These are phyloP conservation scores for Ctenosaura bakeri DNA, from an alignment of 2,797 vertebrate species.

Conservation along the genomic window DNA sequence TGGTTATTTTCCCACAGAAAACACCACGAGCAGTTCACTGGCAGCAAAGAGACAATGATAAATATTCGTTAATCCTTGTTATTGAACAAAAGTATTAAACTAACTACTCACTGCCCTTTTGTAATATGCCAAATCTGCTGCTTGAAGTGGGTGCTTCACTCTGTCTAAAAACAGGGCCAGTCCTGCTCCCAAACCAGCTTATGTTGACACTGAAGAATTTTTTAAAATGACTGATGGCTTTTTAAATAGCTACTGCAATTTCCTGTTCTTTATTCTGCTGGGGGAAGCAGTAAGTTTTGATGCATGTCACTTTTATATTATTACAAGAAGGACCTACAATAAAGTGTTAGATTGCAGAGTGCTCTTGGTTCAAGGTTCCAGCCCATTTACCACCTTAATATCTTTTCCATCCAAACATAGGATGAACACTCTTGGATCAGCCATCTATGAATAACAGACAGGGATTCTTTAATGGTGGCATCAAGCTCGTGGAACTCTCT, in stretches of 20 bases:
- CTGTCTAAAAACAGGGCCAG: neutral
- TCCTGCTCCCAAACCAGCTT: neutral
- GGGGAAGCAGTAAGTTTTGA: neutral
- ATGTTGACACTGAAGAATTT: neutral
- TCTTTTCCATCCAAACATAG: neutral
- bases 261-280: neutral
- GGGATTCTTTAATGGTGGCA: neutral
- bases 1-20: no score
- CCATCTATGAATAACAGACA: neutral
- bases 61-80: neutral
- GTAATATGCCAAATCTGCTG: neutral
- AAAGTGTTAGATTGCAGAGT: neutral
- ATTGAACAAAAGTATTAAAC: neutral
- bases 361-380: neutral
- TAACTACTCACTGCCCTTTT: neutral
- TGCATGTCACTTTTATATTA: neutral
- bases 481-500: neutral
- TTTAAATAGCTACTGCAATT: neutral
- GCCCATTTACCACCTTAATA: neutral
- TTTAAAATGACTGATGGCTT: neutral
- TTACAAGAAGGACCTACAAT: neutral
- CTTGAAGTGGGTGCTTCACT: neutral
- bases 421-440: neutral
- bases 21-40: no score
- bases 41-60: neutral